phyloP scores from a whole-genome alignment of 2,113 vertebrate species.

The Toxotes jaculatrix region DNA sequence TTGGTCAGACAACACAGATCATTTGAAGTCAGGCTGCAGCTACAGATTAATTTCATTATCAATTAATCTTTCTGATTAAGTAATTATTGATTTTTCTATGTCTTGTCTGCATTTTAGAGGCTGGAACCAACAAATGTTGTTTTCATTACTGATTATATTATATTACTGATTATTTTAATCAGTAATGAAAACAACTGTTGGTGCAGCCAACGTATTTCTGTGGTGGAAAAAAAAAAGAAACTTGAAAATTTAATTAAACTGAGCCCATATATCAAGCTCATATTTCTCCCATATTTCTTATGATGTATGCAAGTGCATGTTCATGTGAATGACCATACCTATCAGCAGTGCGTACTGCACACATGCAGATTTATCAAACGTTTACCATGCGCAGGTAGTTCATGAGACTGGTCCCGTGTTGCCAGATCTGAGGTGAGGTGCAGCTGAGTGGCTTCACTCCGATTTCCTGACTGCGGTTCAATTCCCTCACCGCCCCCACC shows the following conservation, averaged over 20 bases:
- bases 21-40: not conserved
- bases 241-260: not conserved
- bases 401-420: constrained; percentile 91
- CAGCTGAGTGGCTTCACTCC: constrained; percentile 93
- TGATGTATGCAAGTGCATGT: constrained; percentile 15
- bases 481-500: constrained; percentile 91
- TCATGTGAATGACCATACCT: not conserved
- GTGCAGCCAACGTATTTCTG: not conserved
- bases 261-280: not conserved
- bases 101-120: not conserved
- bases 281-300: not conserved
- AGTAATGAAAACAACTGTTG: constrained; percentile 14
- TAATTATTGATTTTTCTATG: not conserved
- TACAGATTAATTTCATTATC: not conserved
- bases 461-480: constrained; percentile 96
- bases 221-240: too few relatives aligned
- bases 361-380: constrained; percentile 9
- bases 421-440: constrained; percentile 93
- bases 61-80: not conserved
- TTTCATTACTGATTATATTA: too few relatives aligned
- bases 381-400: constrained; percentile 79
- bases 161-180: too few relatives aligned
- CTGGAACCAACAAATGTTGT: not conserved
- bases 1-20: not conserved
- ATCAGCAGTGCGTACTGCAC: constrained; percentile 2